These are phyloP conservation scores for Cantharis flavilabris DNA, from an alignment of 2,888 invertebrate genomes.

Conservation along the genomic window DNA sequence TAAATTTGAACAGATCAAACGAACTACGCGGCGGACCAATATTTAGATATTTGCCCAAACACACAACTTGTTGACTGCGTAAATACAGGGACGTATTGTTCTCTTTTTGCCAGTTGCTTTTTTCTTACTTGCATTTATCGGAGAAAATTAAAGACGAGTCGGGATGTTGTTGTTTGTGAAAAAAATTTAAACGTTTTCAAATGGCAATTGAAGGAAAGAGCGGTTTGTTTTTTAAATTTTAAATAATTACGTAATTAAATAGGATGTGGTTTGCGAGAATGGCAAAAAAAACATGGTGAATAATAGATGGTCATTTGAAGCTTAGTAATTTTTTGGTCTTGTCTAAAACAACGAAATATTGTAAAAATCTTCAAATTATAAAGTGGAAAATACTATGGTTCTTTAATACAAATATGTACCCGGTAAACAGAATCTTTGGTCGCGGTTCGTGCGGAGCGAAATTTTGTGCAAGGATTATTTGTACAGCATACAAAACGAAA, in stretches of 20 bases:
- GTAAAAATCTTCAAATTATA: constrained; percentile 36
- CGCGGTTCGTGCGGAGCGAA: constrained; percentile 51
- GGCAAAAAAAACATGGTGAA: not conserved
- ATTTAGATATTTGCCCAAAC: constrained; percentile 57
- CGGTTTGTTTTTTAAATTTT: not conserved
- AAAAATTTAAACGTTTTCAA: not conserved
- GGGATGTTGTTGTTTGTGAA: not conserved
- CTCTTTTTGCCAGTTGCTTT: constrained; percentile 42
- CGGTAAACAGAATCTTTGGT: constrained; percentile 49
- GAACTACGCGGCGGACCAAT: constrained; percentile 55
- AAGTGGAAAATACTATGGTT: constrained; percentile 32
- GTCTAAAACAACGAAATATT: constrained; percentile 25
- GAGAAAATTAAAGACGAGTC: not conserved
- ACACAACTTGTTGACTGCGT: constrained; percentile 57
- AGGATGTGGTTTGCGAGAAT: not conserved
- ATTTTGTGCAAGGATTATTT: constrained; percentile 54
- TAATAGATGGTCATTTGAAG: not conserved
- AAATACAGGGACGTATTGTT: constrained; percentile 55
- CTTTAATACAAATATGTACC: constrained; percentile 40
- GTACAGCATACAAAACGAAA: constrained; percentile 55
- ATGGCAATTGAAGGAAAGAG: not conserved
- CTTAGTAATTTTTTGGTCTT: constrained; percentile 3
- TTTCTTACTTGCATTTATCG: constrained; percentile 31
- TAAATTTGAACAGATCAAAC: constrained; percentile 59
- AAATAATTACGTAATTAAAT: not conserved